Evolutionary conservation across 2,113 vertebrate genomes (phyloP).

Genomic region (Chelonoidis abingdonii): DNA sequence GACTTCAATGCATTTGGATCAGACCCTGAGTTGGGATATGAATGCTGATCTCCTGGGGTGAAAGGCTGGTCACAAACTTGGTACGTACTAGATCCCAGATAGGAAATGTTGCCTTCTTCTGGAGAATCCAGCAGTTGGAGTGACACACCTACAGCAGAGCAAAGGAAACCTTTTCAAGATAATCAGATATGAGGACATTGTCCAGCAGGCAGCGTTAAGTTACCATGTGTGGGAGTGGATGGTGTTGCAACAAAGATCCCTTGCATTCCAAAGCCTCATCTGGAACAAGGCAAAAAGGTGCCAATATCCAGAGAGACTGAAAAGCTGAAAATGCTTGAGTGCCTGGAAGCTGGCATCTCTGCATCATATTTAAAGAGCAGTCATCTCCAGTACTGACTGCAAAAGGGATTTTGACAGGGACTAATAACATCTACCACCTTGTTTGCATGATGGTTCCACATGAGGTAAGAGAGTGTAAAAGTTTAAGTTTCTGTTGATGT

Average conservation of each 20-base stretch:
- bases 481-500: background rate
- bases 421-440: rapidly evolving
- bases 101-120: too few relatives aligned
- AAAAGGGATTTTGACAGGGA: background rate
- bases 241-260: background rate
- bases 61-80: too few relatives aligned
- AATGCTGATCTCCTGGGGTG: background rate
- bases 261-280: background rate
- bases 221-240: too few relatives aligned
- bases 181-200: too few relatives aligned
- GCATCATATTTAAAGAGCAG: background rate
- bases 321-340: background rate
- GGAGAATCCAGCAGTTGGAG: too few relatives aligned
- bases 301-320: background rate
- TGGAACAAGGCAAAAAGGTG: background rate
- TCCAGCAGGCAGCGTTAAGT: too few relatives aligned
- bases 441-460: background rate
- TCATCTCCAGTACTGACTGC: background rate
- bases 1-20: background rate
- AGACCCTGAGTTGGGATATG: background rate
- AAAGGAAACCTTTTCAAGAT: too few relatives aligned
- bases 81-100: too few relatives aligned
- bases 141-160: too few relatives aligned
- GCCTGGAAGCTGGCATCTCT: background rate
- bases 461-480: rapidly evolving